phyloP scores from a whole-genome alignment of 2,888 invertebrate genomes.

The Acleris sparsana region DNA sequence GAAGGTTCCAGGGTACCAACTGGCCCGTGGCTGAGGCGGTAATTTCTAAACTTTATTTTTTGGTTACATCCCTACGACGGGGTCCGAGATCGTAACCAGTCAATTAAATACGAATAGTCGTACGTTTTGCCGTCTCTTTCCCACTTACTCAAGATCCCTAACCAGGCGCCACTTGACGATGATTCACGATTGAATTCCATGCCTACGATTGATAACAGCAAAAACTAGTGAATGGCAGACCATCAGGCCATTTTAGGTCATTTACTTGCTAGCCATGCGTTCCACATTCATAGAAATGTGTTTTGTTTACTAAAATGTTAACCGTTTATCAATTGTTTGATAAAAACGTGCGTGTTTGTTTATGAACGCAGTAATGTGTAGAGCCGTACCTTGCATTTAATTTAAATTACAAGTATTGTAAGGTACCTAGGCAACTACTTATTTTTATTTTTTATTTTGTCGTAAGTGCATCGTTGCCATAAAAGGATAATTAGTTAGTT shows the following conservation, averaged over 20 bases:
- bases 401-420: too few relatives aligned
- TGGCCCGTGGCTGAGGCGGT: background rate
- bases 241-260: constrained; percentile 70
- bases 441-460: too few relatives aligned
- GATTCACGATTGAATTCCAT: constrained; percentile 80
- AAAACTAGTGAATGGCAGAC: constrained; percentile 74
- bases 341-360: constrained; percentile 7
- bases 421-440: too few relatives aligned
- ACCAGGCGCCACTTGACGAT: constrained; percentile 80
- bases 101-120: constrained; percentile 81
- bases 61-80: constrained; percentile 77
- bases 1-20: background rate
- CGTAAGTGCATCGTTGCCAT: too few relatives aligned
- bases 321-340: constrained; percentile 32
- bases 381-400: too few relatives aligned
- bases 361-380: background rate
- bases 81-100: constrained; percentile 80
- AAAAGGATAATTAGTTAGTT: too few relatives aligned
- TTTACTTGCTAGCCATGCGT: constrained; percentile 64
- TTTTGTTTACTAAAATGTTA: constrained; percentile 56
- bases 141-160: constrained; percentile 67
- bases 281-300: constrained; percentile 45
- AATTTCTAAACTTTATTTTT: constrained; percentile 79
- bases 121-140: constrained; percentile 73
- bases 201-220: constrained; percentile 80